Conservation (phyloP, 2,113 vertebrate genomes). For the Australoheros scitulus region DNA sequence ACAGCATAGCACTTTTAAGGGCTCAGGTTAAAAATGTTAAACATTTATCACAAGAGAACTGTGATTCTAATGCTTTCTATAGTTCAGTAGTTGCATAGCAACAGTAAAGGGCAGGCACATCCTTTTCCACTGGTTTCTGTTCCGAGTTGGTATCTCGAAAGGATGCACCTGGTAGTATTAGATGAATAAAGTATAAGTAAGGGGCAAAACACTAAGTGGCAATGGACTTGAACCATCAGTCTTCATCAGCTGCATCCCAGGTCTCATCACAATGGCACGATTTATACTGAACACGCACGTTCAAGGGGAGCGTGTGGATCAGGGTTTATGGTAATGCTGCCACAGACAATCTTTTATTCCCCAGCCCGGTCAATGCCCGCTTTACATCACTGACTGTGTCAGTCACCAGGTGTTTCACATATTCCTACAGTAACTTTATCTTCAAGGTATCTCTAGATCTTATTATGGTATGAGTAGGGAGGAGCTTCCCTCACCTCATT, state of each 20-base stretch:
- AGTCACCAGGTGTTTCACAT: conserved; percentile 35
- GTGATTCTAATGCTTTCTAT: conserved; percentile 16
- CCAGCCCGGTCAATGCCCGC: conserved; percentile 1
- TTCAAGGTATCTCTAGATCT: conserved; percentile 37
- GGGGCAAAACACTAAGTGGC: conserved; percentile 31
- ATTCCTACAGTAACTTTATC: conserved; percentile 19
- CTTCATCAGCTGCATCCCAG: conserved; percentile 38
- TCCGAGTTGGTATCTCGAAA: conserved; percentile 4
- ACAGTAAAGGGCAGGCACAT: conserved; percentile 9
- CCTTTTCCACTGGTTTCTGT: conserved; percentile 14
- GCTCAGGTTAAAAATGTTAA: conserved; percentile 30
- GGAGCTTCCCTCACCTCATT: conserved; percentile 34
- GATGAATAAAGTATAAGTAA: conserved; percentile 29
- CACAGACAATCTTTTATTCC: conserved; percentile 43
- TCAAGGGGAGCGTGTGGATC: conserved; percentile 20
- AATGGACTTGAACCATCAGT: conserved; percentile 34
- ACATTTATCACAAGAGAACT: conserved; percentile 14
- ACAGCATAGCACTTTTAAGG: conserved; percentile 22
- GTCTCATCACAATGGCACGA: conserved; percentile 23
- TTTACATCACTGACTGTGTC: conserved; percentile 31
- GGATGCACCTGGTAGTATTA: conserved; percentile 10
- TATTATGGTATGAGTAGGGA: conserved; percentile 36
- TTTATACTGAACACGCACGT: conserved; percentile 22
- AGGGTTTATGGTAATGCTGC: conserved; percentile 40
- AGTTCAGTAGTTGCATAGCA: conserved; percentile 51